Evolutionary conservation across 2,888 invertebrate species (phyloP), one percentile per base, ranked within the genome.

Genomic region (Nasonovia ribisnigri): DNA sequence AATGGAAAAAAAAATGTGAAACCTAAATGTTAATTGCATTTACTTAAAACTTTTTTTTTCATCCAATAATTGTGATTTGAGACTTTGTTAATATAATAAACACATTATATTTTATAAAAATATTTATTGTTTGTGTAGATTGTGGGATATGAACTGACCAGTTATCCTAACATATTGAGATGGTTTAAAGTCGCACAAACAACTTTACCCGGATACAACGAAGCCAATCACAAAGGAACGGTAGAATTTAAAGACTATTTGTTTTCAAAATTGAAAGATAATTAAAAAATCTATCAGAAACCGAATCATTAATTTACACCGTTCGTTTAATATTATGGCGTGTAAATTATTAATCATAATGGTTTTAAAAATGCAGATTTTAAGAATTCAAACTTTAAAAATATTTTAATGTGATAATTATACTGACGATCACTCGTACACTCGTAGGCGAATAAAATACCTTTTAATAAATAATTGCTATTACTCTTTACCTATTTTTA

Each of bases 181-280:
- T 93, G 93, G 93, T 86, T 90, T 13, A 67, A 60, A 24, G 29
- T 16, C 13, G 93, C 84, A 3, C 46, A 43, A 10, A 20, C 29
- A 20, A 67, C 90, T 13, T 60, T 93, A 13, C 93, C 93, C 3
- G 60, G 60, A 29, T 93, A 93, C 90, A 11, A 90, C 24, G 93
- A 93, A 51, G 93, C 67, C 36, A 93, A 77, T 11, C 87, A 67
- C 54, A 3, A 90, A n/a, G 93, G 93, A 86, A 26, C 48, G 13
- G 0, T 86, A 0, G 93, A 48, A 48, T 93, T 93, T n/a, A 90
- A 90, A 51, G 86, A 90, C 0, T 84, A 42, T 24, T 6, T 93
- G 10, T 84, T 57, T 26, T 57, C 84, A 1, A 93, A 90, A 48
- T 46, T 93, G 60, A 20, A 51, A 60, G 43, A 86, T 4, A 87